Percentiles rank a stretch among this genome's conserved stretches.
Conservation (phyloP, 1,140 invertebrate species). For the Drosophila sucinea region DNA sequence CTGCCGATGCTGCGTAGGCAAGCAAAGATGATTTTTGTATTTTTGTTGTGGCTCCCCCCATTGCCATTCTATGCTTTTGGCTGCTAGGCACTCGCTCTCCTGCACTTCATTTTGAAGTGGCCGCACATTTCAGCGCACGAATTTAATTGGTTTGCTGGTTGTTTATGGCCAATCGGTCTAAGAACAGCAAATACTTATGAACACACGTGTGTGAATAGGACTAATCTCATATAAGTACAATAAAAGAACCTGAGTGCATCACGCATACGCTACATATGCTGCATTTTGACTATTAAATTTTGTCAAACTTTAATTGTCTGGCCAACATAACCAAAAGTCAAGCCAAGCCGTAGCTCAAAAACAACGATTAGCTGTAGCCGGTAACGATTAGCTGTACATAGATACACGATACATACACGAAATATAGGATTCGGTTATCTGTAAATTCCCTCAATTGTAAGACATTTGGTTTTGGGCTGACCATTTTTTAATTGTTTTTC, state of each 20-base stretch:
- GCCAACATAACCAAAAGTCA: neutral
- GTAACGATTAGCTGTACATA: too few relatives aligned
- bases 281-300: neutral
- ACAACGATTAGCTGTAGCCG: too few relatives aligned
- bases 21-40: constrained; percentile 47
- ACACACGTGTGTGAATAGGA: constrained; percentile 29
- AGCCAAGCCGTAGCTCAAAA: neutral
- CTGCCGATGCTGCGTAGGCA: constrained; percentile 31
- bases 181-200: constrained; percentile 49
- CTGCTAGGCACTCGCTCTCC: neutral
- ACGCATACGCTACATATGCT: constrained; percentile 38
- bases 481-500: constrained; percentile 4
- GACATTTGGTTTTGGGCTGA: neutral
- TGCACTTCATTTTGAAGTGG: constrained; percentile 46
- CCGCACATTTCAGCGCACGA: constrained; percentile 67
- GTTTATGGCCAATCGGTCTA: constrained; percentile 63
- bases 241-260: neutral
- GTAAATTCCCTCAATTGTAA: neutral
- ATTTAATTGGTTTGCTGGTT: constrained; percentile 69
- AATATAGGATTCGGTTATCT: neutral
- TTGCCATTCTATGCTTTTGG: constrained; percentile 1
- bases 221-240: constrained; percentile 11
- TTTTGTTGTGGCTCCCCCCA: constrained; percentile 2
- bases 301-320: neutral
- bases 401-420: too few relatives aligned